Conservation (phyloP, 2,888 invertebrate genomes). For the Neoitamus cyanurus region DNA sequence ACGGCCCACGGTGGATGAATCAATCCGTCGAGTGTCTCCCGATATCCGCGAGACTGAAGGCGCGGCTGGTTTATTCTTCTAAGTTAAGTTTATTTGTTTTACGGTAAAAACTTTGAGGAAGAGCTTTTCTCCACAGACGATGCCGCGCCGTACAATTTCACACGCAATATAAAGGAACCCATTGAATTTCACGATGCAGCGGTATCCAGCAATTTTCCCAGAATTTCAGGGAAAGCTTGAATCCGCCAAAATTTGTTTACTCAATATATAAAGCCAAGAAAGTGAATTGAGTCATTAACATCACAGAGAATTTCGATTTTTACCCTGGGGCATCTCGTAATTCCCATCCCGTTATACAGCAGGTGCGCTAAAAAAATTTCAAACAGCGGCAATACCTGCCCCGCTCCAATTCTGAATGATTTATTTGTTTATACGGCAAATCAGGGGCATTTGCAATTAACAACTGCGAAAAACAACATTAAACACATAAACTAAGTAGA, state of each 20-base stretch:
- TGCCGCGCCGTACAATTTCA: not conserved
- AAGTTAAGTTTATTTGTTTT: not conserved
- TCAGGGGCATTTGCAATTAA: not conserved
- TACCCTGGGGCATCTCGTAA: not conserved
- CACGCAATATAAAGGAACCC: not conserved
- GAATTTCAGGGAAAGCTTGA: not conserved
- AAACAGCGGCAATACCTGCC: not conserved
- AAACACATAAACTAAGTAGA: not conserved
- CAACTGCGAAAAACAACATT: not conserved
- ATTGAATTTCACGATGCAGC: not conserved
- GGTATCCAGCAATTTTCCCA: not conserved
- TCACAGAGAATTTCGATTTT: not conserved
- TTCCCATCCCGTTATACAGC: not conserved
- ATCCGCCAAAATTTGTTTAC: not conserved
- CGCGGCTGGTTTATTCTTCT: constrained; percentile 10
- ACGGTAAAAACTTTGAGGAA: constrained; percentile 15
- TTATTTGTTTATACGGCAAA: not conserved
- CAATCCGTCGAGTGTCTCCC: not conserved
- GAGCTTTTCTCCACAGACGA: not conserved
- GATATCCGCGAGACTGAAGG: constrained; percentile 8
- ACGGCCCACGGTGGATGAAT: not conserved
- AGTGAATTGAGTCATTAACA: constrained; percentile 1
- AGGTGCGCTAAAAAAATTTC: not conserved
- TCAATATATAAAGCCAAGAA: not conserved
- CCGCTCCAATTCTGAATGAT: not conserved